These are phyloP conservation scores for Nylanderia fulva DNA, from an alignment of 1,140 invertebrate genomes.

Conservation along the genomic window DNA sequence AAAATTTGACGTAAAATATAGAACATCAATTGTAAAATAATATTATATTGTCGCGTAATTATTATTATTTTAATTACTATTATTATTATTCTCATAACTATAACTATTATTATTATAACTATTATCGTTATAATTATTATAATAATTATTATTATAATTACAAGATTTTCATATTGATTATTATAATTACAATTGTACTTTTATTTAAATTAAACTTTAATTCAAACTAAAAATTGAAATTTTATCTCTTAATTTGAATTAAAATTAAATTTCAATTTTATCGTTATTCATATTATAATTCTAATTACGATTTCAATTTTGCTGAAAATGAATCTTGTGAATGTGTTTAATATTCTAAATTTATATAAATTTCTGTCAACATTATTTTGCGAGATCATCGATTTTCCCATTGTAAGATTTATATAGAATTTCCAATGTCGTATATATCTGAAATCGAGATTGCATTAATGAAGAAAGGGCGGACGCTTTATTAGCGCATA, in stretches of 20 bases:
- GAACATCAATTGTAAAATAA: neutral
- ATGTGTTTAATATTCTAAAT: neutral
- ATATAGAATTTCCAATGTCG: slow-evolving; percentile 13
- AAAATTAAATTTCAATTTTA: slow-evolving; percentile 5
- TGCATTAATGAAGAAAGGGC: slow-evolving; percentile 33
- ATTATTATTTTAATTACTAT: neutral
- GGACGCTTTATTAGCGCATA: slow-evolving; percentile 49
- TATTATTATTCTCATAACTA: too few relatives aligned
- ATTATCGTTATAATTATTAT: neutral
- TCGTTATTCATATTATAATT: neutral
- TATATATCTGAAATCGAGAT: slow-evolving; percentile 18
- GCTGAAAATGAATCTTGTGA: neutral
- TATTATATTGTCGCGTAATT: too few relatives aligned
- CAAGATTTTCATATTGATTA: neutral
- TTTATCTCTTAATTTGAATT: neutral
- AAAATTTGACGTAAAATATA: too few relatives aligned
- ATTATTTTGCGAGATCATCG: neutral
- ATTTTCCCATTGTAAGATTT: neutral
- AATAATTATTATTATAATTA: neutral
- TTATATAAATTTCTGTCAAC: slow-evolving; percentile 1
- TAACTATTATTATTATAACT: slow-evolving; percentile 1
- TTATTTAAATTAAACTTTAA: neutral
- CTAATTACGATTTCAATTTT: neutral
- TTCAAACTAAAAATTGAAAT: too few relatives aligned
- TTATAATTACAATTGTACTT: neutral